These are phyloP conservation scores for Muntiacus reevesi DNA, from an alignment of 2,113 vertebrate genomes.

Conservation along the genomic window DNA sequence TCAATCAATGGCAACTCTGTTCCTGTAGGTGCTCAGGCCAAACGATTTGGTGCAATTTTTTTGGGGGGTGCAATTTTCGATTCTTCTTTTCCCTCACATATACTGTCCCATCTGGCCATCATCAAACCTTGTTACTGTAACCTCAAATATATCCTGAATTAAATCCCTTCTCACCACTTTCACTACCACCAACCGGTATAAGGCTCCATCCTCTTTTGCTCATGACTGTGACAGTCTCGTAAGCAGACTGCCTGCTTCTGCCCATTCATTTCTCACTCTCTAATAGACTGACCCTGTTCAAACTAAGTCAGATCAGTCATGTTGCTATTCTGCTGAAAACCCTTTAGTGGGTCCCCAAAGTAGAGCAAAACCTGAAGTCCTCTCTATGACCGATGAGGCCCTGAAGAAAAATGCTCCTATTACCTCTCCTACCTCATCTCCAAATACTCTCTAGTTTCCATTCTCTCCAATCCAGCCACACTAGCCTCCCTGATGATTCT, in stretches of 20 bases:
- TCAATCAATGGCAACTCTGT: neutral
- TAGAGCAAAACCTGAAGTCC: neutral
- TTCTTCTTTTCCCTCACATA: neutral
- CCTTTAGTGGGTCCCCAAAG: neutral
- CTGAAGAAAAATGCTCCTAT: neutral
- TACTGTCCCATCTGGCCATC: neutral
- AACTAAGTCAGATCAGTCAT: neutral
- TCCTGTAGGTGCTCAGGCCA: neutral
- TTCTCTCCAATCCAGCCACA: neutral
- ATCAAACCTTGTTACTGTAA: neutral
- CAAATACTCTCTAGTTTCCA: neutral
- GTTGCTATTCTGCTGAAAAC: neutral
- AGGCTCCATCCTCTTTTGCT: neutral
- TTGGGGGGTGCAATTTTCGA: neutral
- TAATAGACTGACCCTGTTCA: neutral
- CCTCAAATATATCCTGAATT: conserved; percentile 1
- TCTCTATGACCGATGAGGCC: neutral
- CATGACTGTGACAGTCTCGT: neutral
- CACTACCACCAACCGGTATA: neutral
- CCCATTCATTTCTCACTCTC: neutral
- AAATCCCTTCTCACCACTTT: neutral
- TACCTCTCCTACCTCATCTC: neutral
- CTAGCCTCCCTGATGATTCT: neutral
- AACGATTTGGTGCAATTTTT: neutral
- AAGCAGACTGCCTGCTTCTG: neutral